A percentile compares a stretch with the other conserved stretches of the same genome.
Evolutionary conservation across 1,140 invertebrate species (phyloP).

Genomic region (Rhynchophorus ferrugineus): DNA sequence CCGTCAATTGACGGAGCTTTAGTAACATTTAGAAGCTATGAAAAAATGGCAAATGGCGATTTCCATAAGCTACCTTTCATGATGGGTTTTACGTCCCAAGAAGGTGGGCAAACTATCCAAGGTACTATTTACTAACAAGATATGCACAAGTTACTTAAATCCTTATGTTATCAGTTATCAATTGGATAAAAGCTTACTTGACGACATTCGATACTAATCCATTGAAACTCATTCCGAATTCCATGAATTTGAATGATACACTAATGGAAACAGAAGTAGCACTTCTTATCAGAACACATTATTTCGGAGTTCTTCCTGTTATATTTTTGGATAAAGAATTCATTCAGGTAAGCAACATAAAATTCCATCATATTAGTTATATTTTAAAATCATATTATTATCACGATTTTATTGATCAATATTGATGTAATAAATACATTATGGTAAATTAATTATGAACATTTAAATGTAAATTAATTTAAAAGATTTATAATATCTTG

Average conservation of each 20-base stretch:
- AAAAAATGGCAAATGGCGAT: constrained; percentile 21
- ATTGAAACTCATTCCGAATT: constrained; percentile 15
- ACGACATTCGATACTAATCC: constrained; percentile 10
- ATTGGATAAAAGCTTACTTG: constrained; percentile 11
- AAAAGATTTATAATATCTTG: too few relatives aligned
- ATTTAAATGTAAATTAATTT: too few relatives aligned
- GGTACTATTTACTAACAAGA: not conserved
- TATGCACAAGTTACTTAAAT: not conserved
- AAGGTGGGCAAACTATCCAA: constrained; percentile 7
- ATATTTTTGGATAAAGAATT: constrained; percentile 6
- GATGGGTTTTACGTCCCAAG: constrained; percentile 27
- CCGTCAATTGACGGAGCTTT: constrained; percentile 20
- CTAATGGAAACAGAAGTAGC: constrained; percentile 4
- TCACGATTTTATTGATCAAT: too few relatives aligned
- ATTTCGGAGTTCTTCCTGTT: constrained; percentile 18
- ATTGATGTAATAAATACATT: too few relatives aligned
- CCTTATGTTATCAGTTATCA: not conserved
- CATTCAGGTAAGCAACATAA: constrained; percentile 16
- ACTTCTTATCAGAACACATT: constrained; percentile 18
- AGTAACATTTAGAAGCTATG: constrained; percentile 17
- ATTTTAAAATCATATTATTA: too few relatives aligned
- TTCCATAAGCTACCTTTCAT: constrained; percentile 26
- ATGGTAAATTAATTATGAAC: too few relatives aligned
- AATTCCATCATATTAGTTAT: too few relatives aligned
- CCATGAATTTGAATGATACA: constrained; percentile 20